Evolutionary conservation across 2,797 vertebrate genomes (phyloP).

Genomic region (Lagocephalus sceleratus): DNA sequence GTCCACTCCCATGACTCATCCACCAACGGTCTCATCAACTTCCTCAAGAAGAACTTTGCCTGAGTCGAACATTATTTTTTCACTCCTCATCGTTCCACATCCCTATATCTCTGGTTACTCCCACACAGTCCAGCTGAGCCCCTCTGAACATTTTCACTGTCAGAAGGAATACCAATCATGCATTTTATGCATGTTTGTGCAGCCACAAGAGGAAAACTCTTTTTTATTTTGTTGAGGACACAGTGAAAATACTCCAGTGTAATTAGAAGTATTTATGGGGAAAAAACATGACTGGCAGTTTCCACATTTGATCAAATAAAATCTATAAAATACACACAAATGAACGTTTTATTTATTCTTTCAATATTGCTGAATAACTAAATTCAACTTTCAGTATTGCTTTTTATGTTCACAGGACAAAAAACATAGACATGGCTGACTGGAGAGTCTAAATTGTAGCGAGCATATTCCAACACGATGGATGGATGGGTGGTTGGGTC

Average conservation of each 20-base stretch:
- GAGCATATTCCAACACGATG: too few species aligned
- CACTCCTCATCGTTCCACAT: constrained; percentile 24
- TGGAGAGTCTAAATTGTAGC: too few species aligned
- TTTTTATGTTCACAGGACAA: background rate
- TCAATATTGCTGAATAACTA: too few species aligned
- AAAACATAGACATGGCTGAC: too few species aligned
- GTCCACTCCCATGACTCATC: constrained; percentile 92
- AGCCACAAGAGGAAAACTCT: constrained; percentile 22
- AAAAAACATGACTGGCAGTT: constrained; percentile 38
- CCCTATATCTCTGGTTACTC: constrained; percentile 48
- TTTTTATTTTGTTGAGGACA: constrained; percentile 28
- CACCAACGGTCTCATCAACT: constrained; percentile 94
- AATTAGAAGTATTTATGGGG: constrained; percentile 17
- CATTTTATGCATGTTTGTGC: constrained; percentile 34
- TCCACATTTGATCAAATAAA: background rate
- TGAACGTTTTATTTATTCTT: background rate
- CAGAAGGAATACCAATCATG: constrained; percentile 51
- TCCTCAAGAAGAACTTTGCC: constrained; percentile 90
- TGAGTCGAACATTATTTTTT: constrained; percentile 56
- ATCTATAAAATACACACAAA: background rate
- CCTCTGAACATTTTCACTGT: constrained; percentile 58
- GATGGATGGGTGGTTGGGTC: too few species aligned
- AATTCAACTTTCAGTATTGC: background rate
- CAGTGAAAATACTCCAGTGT: constrained; percentile 14
- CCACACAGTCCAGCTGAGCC: constrained; percentile 52